Conservation (phyloP, 2,113 vertebrate genomes). For the Rhea pennata region DNA sequence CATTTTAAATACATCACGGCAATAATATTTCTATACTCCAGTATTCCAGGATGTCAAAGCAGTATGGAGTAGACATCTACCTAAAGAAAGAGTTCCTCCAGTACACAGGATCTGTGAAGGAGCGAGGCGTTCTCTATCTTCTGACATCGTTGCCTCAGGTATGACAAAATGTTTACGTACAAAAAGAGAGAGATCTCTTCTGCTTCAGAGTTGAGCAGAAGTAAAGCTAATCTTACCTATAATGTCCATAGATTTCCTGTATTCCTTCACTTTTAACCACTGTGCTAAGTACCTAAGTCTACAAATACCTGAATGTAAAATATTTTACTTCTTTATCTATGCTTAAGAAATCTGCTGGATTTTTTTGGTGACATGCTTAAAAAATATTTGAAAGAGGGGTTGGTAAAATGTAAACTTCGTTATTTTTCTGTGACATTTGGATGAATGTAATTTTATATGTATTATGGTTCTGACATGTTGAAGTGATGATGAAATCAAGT, state of each 20-base stretch:
- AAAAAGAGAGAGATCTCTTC: neutral
- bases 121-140: slow-evolving; percentile 86
- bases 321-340: neutral
- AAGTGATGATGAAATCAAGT: neutral
- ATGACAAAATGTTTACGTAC: neutral
- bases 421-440: neutral
- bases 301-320: neutral
- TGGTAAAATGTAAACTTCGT: neutral
- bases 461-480: neutral
- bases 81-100: slow-evolving; percentile 92
- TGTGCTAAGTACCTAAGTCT: neutral
- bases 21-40: slow-evolving; percentile 49
- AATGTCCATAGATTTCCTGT: neutral
- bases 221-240: neutral
- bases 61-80: slow-evolving; percentile 90
- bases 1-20: neutral
- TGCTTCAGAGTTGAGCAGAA: neutral
- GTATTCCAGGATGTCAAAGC: slow-evolving; percentile 92
- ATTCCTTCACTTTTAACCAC: neutral
- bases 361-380: neutral
- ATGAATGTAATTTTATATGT: neutral
- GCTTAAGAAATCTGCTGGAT: neutral
- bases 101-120: slow-evolving; percentile 90
- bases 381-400: neutral
- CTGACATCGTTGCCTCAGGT: slow-evolving; percentile 87